Conservation (phyloP, 53 echinoderm and acorn worm genomes). For the Echinarachnius parma region DNA sequence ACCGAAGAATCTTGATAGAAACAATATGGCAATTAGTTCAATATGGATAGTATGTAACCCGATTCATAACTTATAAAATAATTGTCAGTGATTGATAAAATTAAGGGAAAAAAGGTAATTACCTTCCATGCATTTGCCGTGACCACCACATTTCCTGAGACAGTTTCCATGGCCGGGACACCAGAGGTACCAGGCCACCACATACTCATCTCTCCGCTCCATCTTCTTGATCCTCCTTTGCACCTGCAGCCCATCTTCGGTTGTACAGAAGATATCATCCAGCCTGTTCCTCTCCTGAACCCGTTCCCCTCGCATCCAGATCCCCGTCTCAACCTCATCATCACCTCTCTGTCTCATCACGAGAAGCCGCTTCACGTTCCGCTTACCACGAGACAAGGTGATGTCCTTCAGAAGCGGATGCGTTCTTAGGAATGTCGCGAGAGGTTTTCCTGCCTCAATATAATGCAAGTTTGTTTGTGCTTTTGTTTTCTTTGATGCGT, state of each 20-base stretch:
- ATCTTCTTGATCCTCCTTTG: constrained; percentile 30
- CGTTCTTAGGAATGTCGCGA: constrained; percentile 47
- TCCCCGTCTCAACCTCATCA: constrained; percentile 36
- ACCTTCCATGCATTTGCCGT: constrained; percentile 61
- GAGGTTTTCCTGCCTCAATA: constrained; percentile 46
- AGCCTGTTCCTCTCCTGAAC: constrained; percentile 60
- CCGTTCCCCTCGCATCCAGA: constrained; percentile 55
- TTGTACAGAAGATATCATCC: constrained; percentile 63
- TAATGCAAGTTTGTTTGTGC: constrained; percentile 5
- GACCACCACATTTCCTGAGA: constrained; percentile 60
- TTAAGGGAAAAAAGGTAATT: neutral
- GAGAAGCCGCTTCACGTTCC: constrained; percentile 61
- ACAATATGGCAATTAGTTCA: too few species aligned
- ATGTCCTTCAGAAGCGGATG: constrained; percentile 47
- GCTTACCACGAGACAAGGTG: constrained; percentile 60
- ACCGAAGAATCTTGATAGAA: too few species aligned
- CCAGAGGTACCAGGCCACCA: constrained; percentile 76
- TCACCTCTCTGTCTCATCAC: constrained; percentile 58
- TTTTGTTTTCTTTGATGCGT: constrained; percentile 15
- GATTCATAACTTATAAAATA: too few species aligned
- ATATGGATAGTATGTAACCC: too few species aligned
- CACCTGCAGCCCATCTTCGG: constrained; percentile 45
- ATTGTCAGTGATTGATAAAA: too few species aligned
- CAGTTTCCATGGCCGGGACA: constrained; percentile 78
- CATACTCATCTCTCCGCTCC: constrained; percentile 54